Base-by-base conservation (phyloP, 2,113 vertebrate species). In the Aythya baeri region DNA sequence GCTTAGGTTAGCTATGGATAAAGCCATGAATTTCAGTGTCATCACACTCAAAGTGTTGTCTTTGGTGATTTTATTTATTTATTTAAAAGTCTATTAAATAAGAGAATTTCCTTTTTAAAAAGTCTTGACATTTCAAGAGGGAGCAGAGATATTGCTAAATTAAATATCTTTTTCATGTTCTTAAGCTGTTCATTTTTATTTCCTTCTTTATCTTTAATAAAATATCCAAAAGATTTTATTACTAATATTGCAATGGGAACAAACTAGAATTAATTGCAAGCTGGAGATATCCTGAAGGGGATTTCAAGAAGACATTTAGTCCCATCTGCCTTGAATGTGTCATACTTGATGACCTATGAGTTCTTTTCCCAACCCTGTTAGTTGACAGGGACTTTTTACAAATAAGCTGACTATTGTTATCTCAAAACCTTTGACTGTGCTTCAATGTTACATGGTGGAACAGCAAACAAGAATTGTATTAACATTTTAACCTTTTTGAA, bases 1-100 rank as follows among this genome's bases (percentile, higher is more conserved):
- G 6, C 11, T 74, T 17, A 38, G 32, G 23, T 16, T 41, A 67
- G 9, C 5, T 63, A 17, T 70, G 7, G 4, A 6, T 46, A 44
- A 50, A 73, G 15, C 3, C 34, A 31, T 20, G 5, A 38, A 38
- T 38, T 27, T 38, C 31, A 18, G 9, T 23, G 32, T 26, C 21
- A 15, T 18, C 10, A 36, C 6, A 71, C 2, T 2, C 1, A 16
- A 29, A 32, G 0, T 43, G 7, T 41, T 41, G 17, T 29, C 67
- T 78, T 36, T 62, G 46, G 46, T 22, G 46, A 49, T 49, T 49
- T 49, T 6, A 46, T 32, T 7, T 44, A 63, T 25, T 13, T 49
- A 32, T 50, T 16, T 75, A 25, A 25, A 93, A 65, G 12, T 52
- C 7, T 75, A 2, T 31, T 50, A 82, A 78, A 55, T 31, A 23